Base-by-base conservation (phyloP, 1,140 invertebrate species). In the Dendroctonus ponderosae region DNA sequence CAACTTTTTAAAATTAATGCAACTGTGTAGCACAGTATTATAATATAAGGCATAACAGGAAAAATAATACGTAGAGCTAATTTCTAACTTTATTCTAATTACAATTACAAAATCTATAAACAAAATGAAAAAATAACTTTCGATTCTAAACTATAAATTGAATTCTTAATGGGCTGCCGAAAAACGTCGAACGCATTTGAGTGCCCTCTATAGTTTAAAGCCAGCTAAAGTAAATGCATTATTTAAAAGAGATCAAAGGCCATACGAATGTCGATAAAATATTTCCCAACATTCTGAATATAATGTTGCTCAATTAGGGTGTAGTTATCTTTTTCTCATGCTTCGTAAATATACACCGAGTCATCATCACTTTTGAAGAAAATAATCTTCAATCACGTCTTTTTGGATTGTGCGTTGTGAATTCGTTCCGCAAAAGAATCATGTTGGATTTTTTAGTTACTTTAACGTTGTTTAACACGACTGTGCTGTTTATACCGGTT, bases 371-470 rank as follows among this genome's bases (percentile, higher is more conserved):
- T 62, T 41, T 53, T 41, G 26, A 43, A 62, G n/a, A 62, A 39
- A 52, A 62, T 62, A 49, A 62, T 52, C 40, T 9, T 14, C 12
- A 37, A 11, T 12, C 7, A 7, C 8, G 41, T 7, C 26, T 46
- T 46, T 59, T 46, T 14, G 41, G 11, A 14, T 56, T 11, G 37
- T 58, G 12, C 6, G 26, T n/a, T 12, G 56, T 43, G 15, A 43
- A 44, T 51, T 51, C 42, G 7, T 62, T 2, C 15, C n/a, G 39
- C 14, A 43, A 9, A 51, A 70, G 71, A 66, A 70, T 26, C 26
- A 26, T 74, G 67, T 59, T 67, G 6, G 71, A 72, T 46, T 74
- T 74, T 60, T 63, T 73, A 8, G 11, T 68, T 9, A 73, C 68
- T 61, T 69, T 72, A 41, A 49, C 65, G 41, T 52, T 73, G 53